Evolutionary conservation across 2,113 vertebrate species (phyloP).

Genomic region (Romanogobio albipinnatus): DNA sequence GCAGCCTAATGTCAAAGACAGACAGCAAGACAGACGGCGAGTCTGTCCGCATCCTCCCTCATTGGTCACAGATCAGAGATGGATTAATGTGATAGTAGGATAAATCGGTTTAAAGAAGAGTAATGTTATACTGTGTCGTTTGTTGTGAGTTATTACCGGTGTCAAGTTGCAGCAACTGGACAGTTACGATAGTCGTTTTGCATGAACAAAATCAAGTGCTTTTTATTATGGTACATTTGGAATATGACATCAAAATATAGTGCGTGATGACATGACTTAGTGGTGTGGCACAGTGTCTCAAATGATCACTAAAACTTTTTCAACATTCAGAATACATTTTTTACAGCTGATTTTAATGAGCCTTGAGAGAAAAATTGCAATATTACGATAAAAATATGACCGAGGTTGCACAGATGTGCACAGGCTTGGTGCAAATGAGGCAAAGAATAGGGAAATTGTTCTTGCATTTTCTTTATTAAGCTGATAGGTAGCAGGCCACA

Average conservation of each 20-base stretch:
- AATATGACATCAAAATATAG: constrained; percentile 19
- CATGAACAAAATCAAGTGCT: constrained; percentile 14
- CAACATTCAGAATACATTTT: neutral
- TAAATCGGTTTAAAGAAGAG: constrained; percentile 10
- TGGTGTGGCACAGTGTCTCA: constrained; percentile 8
- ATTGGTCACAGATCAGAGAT: constrained; percentile 29
- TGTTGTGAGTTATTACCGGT: constrained; percentile 22
- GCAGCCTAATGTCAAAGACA: constrained; percentile 47
- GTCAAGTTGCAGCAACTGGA: constrained; percentile 8
- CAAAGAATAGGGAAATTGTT: constrained; percentile 4
- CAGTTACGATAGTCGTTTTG: constrained; percentile 9
- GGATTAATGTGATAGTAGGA: constrained; percentile 18
- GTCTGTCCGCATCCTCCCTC: constrained; percentile 19
- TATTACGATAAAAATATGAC: neutral
- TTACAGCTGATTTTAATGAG: neutral
- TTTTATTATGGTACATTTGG: constrained; percentile 18
- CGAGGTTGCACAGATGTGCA: neutral
- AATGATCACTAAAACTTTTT: neutral
- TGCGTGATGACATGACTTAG: constrained; percentile 19
- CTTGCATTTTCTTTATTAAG: constrained; percentile 14
- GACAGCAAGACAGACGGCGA: constrained; percentile 44
- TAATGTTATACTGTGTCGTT: neutral
- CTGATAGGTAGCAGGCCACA: constrained; percentile 23
- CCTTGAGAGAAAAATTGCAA: neutral
- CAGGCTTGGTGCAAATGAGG: neutral